Evolutionary conservation across 2,797 vertebrate genomes (phyloP), one percentile per base, ranked within the genome.

Genomic region (Oryzias sinensis): DNA sequence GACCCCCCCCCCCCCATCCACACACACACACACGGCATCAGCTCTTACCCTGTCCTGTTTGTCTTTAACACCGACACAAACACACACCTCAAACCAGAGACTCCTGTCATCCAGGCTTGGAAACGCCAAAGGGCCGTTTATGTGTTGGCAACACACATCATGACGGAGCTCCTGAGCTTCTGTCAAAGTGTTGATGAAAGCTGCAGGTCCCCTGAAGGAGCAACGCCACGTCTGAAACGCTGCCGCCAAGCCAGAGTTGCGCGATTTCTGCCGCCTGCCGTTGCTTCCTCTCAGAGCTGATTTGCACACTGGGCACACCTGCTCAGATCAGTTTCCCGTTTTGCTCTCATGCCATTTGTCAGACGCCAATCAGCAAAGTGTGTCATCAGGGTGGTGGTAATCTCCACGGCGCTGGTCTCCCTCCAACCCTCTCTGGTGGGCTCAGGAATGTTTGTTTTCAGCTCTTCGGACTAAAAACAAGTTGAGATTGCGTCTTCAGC

Each of bases 391-490:
- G 54, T 59, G 84, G 73, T 68, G 65, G 78, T 83, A 81, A 84
- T 81, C 73, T 70, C 77, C 70, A 54, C 76, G 79, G 74, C 0
- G 65, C 74, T 63, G 79, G 70, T 77, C 77, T 52, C 60, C 8
- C 76, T 81, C 78, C 66, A 72, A 51, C 29, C 3, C 62, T 77
- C 72, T 81, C 81, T 70, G 65, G 64, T 65, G 70, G 76, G 62
- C 72, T 14, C 27, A 78, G 83, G 83, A 90, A 86, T 85, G 82
- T 81, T 85, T 65, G 16, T 75, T 87, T 83, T 78, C 73, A 72
- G 65, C 81, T 72, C 64, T 70, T 65, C 45, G 66, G 73, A 73
- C 67, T 77, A 48, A 1, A 43, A 74, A 80, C 86, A 80, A 72
- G 80, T 69, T 79, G 65, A 79, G 78, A 89, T 86, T 82, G 64